Conservation (phyloP, 2,113 vertebrate species). For the Stegostoma tigrinum region DNA sequence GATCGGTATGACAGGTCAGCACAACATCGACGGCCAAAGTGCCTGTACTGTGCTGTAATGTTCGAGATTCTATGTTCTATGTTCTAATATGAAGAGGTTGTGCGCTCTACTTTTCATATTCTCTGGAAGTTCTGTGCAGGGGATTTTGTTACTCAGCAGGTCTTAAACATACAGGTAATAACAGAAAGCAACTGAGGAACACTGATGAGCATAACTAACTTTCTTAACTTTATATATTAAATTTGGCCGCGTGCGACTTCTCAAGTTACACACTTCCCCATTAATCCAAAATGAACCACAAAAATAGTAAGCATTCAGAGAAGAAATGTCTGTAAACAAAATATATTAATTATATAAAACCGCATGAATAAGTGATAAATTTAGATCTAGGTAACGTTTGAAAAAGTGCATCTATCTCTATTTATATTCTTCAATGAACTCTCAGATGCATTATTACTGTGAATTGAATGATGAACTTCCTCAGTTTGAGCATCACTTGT, state of each 20-base stretch:
- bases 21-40: too few relatives aligned
- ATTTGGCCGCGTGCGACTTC: neutral
- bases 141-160: neutral
- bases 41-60: too few relatives aligned
- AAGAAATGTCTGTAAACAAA: neutral
- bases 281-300: neutral
- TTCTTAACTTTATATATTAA: neutral
- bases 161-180: neutral
- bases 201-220: neutral
- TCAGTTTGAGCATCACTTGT: neutral
- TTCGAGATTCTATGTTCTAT: too few relatives aligned
- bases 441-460: neutral
- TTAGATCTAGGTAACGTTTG: neutral
- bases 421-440: neutral
- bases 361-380: neutral
- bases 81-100: neutral
- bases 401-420: neutral
- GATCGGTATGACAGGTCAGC: too few relatives aligned
- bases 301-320: neutral
- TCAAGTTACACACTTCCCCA: neutral
- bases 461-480: neutral
- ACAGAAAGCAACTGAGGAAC: too few relatives aligned
- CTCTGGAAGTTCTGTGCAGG: neutral
- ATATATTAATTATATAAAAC: neutral
- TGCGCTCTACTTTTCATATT: neutral